These are phyloP conservation scores for Rhodophaea formosa DNA, from an alignment of 2,888 invertebrate species.

Conservation along the genomic window DNA sequence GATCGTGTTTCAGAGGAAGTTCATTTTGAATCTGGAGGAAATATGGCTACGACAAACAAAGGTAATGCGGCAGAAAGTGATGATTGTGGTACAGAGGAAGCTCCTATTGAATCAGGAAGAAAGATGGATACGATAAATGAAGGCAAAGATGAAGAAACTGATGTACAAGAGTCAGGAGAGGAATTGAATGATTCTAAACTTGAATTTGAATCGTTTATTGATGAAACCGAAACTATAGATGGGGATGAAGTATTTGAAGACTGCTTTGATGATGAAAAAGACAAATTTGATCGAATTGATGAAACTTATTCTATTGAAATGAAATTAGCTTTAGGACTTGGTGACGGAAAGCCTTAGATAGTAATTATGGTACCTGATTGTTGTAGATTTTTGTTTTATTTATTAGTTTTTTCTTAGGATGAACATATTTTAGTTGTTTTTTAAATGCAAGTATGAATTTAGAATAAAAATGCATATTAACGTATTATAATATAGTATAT, in stretches of 20 bases:
- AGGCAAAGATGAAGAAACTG: not conserved
- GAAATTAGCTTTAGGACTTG: conserved; percentile 63
- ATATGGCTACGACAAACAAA: conserved; percentile 22
- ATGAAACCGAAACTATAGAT: conserved; percentile 28
- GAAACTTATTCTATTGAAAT: conserved; percentile 69
- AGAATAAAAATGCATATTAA: conserved; percentile 33
- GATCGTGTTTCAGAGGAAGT: not conserved
- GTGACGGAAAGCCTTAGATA: conserved; percentile 29
- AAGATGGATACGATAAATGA: conserved; percentile 22
- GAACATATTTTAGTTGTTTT: not conserved
- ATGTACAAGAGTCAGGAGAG: not conserved
- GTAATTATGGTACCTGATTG: not conserved
- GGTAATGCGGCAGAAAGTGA: not conserved
- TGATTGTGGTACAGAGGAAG: not conserved
- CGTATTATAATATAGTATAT: conserved; percentile 46
- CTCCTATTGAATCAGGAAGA: no score
- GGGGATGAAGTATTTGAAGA: conserved; percentile 62
- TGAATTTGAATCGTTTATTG: conserved; percentile 19
- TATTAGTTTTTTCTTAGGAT: not conserved
- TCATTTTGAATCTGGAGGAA: not conserved
- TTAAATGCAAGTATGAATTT: conserved; percentile 10
- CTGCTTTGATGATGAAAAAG: conserved; percentile 44
- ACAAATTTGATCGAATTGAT: conserved; percentile 42
- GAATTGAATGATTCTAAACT: conserved; percentile 19
- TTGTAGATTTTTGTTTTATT: not conserved